Evolutionary conservation across 2,888 invertebrate genomes (phyloP).

Genomic region (Cataglyphis livida): DNA sequence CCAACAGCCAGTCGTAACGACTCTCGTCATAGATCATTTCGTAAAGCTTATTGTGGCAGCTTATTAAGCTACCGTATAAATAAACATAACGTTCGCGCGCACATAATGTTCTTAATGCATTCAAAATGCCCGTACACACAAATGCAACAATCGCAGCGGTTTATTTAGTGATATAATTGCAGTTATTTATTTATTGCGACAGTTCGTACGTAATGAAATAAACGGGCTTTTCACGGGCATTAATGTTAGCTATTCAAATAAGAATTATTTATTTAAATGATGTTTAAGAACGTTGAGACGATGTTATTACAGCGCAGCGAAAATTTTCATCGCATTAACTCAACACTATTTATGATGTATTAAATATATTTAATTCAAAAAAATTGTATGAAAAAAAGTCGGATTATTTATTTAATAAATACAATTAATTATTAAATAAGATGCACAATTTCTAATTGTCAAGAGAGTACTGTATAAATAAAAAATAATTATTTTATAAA

Average conservation of each 20-base stretch:
- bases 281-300: not conserved
- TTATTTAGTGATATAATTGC: not conserved
- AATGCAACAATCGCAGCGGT: not conserved
- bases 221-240: not conserved
- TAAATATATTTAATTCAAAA: not conserved
- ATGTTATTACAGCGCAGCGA: not conserved
- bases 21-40: constrained; percentile 8
- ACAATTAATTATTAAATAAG: not conserved
- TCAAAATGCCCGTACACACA: not conserved
- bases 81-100: constrained; percentile 1
- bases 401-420: too few relatives aligned
- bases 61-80: constrained; percentile 20
- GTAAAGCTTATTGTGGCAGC: not conserved
- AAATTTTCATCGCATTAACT: not conserved
- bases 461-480: not conserved
- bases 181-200: constrained; percentile 14
- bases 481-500: not conserved
- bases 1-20: constrained; percentile 18
- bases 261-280: not conserved
- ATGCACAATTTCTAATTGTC: not conserved
- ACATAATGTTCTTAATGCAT: not conserved
- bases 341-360: not conserved
- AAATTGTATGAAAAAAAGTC: not conserved
- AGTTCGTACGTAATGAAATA: not conserved
- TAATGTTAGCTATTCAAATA: not conserved